Conservation (phyloP, 2,113 vertebrate genomes). For the Dicaeum eximium region DNA sequence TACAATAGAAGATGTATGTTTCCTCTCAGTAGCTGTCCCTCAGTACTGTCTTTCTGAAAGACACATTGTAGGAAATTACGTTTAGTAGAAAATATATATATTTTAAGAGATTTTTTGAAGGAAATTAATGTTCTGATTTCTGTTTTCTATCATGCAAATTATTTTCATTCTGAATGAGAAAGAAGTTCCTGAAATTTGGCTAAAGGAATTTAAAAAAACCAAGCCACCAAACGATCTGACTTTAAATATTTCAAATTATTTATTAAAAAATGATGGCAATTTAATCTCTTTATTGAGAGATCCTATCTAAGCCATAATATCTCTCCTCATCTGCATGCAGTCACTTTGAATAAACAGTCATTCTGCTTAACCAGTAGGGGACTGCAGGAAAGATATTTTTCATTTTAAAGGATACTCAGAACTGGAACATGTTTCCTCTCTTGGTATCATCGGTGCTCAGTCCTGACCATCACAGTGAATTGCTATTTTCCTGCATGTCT, state of each 20-base stretch:
- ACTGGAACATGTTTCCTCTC: not conserved
- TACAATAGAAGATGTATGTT: not conserved
- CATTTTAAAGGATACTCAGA: not conserved
- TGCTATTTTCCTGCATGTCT: not conserved
- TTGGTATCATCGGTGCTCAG: not conserved
- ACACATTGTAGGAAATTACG: not conserved
- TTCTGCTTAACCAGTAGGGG: not conserved
- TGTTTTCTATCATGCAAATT: not conserved
- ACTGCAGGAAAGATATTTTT: not conserved
- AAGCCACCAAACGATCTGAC: not conserved
- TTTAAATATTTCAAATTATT: not conserved
- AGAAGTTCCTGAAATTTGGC: not conserved
- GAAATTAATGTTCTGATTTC: not conserved
- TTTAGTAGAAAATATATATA: not conserved
- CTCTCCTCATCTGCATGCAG: not conserved
- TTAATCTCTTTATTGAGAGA: not conserved
- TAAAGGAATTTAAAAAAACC: not conserved
- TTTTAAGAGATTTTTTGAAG: not conserved
- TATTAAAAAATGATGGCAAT: not conserved
- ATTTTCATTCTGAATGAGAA: not conserved
- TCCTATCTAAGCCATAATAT: not conserved
- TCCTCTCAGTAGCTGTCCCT: not conserved
- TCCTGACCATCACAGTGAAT: not conserved
- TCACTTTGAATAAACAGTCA: not conserved
- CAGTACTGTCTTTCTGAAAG: not conserved